Conservation (phyloP, 2,113 vertebrate genomes). For the Oceanodroma tethys region DNA sequence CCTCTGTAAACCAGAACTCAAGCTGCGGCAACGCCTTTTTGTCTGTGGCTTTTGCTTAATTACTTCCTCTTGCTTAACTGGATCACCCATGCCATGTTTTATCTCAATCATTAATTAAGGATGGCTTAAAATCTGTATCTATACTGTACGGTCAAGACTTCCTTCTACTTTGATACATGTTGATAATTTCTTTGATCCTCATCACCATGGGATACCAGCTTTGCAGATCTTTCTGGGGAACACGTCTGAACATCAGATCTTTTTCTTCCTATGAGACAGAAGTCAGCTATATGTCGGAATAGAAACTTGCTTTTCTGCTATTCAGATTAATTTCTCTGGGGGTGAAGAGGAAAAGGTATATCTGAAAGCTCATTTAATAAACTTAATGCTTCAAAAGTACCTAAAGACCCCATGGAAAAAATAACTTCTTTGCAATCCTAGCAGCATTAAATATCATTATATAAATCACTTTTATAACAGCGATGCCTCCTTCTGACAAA, state of each 20-base stretch:
- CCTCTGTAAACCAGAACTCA: not conserved
- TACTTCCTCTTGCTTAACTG: not conserved
- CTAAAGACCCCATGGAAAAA: not conserved
- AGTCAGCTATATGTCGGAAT: not conserved
- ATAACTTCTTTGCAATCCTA: not conserved
- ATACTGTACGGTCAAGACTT: not conserved
- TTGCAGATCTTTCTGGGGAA: not conserved
- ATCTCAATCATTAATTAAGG: not conserved
- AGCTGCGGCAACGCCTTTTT: not conserved
- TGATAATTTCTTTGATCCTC: constrained; percentile 18
- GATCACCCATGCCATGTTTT: not conserved
- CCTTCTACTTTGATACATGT: not conserved
- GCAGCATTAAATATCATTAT: not conserved
- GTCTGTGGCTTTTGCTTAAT: not conserved
- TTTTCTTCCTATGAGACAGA: not conserved
- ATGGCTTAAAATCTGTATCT: not conserved
- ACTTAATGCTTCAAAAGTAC: not conserved
- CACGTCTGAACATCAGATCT: not conserved
- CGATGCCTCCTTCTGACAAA: not conserved
- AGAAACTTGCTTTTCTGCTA: not conserved
- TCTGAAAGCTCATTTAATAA: not conserved
- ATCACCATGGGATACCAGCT: not conserved
- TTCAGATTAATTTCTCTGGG: not conserved
- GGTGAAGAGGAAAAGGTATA: not conserved
- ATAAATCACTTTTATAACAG: not conserved